A percentile compares a stretch with the other conserved stretches of the same genome.
These are phyloP conservation scores for Aphaenogaster ashmeadi DNA, from an alignment of 1,140 invertebrate species.

Conservation along the genomic window DNA sequence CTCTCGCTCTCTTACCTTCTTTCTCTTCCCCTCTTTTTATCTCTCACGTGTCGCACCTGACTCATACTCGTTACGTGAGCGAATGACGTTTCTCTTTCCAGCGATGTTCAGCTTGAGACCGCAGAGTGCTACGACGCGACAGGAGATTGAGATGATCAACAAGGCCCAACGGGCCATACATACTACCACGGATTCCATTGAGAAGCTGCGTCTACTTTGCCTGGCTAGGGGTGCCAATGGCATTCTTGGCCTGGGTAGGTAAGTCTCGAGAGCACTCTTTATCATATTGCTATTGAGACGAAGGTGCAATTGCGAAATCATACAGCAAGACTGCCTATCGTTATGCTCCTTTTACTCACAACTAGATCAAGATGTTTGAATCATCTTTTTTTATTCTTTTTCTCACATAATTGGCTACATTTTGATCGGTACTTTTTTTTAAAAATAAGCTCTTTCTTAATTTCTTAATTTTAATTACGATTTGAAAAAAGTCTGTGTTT, in stretches of 20 bases:
- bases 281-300: not conserved
- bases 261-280: constrained; percentile 72
- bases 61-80: constrained; percentile 57
- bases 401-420: not conserved
- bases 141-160: constrained; percentile 94
- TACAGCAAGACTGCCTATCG: not conserved
- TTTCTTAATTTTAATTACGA: not conserved
- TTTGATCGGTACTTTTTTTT: not conserved
- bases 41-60: constrained; percentile 14
- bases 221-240: constrained; percentile 95
- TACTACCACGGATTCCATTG: constrained; percentile 92
- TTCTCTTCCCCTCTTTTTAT: not conserved
- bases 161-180: constrained; percentile 90
- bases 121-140: constrained; percentile 91
- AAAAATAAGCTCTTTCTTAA: not conserved
- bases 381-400: not conserved
- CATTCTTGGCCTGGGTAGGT: constrained; percentile 96
- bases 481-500: not conserved
- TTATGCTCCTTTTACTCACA: not conserved
- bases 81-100: constrained; percentile 55
- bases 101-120: constrained; percentile 90
- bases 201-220: constrained; percentile 94
- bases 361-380: not conserved
- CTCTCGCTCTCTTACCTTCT: not conserved
- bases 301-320: not conserved